Percentiles rank a stretch among this genome's conserved stretches.
Conservation (phyloP, 2,797 vertebrate species). For the Menidia menidia region DNA sequence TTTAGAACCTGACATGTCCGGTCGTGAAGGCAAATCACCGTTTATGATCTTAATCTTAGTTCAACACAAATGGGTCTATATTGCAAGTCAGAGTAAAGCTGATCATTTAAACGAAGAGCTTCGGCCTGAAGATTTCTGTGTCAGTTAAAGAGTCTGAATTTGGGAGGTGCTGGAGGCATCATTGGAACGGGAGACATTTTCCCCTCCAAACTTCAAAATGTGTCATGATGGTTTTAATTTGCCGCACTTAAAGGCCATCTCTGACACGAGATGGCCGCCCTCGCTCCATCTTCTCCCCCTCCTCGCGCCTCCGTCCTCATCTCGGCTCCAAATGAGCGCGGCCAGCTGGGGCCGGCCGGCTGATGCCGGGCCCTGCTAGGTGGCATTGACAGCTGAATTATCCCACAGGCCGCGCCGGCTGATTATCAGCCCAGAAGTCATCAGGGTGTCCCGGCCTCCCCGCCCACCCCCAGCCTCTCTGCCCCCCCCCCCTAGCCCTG, state of each 20-base stretch:
- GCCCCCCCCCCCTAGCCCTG: conserved; percentile 76
- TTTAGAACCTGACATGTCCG: background rate
- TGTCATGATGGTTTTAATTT: conserved; percentile 55
- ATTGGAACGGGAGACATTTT: conserved; percentile 20
- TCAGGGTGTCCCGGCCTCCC: conserved; percentile 77
- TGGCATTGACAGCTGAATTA: conserved; percentile 99
- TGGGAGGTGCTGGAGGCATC: background rate
- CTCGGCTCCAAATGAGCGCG: conserved; percentile 90
- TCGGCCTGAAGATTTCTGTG: background rate
- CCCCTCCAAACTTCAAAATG: conserved; percentile 27
- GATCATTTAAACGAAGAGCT: background rate
- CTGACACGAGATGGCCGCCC: conserved; percentile 33
- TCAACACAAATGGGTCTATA: conserved; percentile 1
- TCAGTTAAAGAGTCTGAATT: background rate
- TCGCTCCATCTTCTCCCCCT: conserved; percentile 39
- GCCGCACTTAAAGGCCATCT: conserved; percentile 35
- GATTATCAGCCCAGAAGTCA: conserved; percentile 99
- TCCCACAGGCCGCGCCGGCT: conserved; percentile 93
- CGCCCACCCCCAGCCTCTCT: conserved; percentile 33
- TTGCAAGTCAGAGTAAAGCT: background rate
- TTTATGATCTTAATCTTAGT: background rate
- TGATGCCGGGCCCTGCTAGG: conserved; percentile 90
- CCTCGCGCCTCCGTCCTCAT: conserved; percentile 65
- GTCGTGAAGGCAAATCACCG: background rate
- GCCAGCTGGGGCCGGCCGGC: conserved; percentile 92